These are phyloP conservation scores for Drosophila mayri DNA, from an alignment of 1,140 invertebrate species.

Conservation along the genomic window DNA sequence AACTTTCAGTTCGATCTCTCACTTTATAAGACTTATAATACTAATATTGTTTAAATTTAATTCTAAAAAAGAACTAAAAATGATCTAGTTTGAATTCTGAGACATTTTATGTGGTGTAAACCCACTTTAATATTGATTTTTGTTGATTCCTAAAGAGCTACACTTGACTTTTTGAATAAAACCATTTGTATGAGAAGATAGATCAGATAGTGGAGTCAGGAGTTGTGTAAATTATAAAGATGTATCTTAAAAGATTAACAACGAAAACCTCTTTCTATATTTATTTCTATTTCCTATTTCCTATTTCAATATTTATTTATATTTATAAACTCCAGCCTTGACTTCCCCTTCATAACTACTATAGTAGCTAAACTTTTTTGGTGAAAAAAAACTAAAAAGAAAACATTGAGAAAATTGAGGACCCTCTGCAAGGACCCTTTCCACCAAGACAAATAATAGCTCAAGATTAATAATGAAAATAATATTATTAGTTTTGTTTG, in stretches of 20 bases:
- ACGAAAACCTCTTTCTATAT: background rate
- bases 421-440: background rate
- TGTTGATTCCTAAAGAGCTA: too few species aligned
- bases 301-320: background rate
- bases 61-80: background rate
- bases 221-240: too few species aligned
- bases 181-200: too few species aligned
- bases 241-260: too few species aligned
- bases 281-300: too few species aligned
- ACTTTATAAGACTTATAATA: too few species aligned
- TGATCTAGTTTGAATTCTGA: too few species aligned
- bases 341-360: background rate
- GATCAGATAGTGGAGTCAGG: too few species aligned
- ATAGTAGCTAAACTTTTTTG: background rate
- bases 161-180: too few species aligned
- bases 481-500: constrained; percentile 41
- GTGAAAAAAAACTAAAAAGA: background rate
- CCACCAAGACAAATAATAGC: constrained; percentile 24
- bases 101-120: too few species aligned
- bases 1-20: background rate
- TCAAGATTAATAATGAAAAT: constrained; percentile 48
- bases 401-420: background rate
- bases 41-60: background rate
- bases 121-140: too few species aligned
- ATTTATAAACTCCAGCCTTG: background rate